These are phyloP conservation scores for Ceraclea dissimilis DNA, from an alignment of 2,888 invertebrate species.

Conservation along the genomic window DNA sequence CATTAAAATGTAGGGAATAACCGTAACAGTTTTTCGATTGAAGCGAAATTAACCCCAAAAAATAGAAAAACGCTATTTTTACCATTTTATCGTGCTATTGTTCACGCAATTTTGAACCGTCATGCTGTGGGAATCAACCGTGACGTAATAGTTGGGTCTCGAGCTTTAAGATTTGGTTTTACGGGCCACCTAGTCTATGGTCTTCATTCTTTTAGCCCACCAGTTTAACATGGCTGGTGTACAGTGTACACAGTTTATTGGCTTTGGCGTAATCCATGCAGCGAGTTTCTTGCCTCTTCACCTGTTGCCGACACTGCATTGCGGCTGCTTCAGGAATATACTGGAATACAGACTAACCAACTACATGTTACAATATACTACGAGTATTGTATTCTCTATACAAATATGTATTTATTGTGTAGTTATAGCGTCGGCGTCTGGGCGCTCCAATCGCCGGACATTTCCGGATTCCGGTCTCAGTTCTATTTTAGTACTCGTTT, in stretches of 20 bases:
- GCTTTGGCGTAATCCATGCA: background rate
- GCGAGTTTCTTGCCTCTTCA: background rate
- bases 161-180: too few species aligned
- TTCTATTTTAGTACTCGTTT: constrained; percentile 22
- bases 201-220: too few species aligned
- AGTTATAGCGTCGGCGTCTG: constrained; percentile 12
- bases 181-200: too few species aligned
- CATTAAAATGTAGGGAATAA: too few species aligned
- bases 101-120: too few species aligned
- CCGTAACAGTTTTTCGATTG: too few species aligned
- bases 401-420: background rate
- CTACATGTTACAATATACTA: background rate
- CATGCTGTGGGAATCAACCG: too few species aligned
- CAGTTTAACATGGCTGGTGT: too few species aligned
- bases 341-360: background rate
- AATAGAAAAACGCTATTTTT: too few species aligned
- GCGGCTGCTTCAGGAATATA: background rate
- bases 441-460: constrained; percentile 19
- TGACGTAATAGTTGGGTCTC: too few species aligned
- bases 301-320: background rate
- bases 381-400: background rate
- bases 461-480: constrained; percentile 24
- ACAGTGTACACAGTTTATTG: background rate
- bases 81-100: too few species aligned
- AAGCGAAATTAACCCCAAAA: too few species aligned